Base-by-base conservation (phyloP, 2,113 vertebrate genomes). In the Anoura caudifer region DNA sequence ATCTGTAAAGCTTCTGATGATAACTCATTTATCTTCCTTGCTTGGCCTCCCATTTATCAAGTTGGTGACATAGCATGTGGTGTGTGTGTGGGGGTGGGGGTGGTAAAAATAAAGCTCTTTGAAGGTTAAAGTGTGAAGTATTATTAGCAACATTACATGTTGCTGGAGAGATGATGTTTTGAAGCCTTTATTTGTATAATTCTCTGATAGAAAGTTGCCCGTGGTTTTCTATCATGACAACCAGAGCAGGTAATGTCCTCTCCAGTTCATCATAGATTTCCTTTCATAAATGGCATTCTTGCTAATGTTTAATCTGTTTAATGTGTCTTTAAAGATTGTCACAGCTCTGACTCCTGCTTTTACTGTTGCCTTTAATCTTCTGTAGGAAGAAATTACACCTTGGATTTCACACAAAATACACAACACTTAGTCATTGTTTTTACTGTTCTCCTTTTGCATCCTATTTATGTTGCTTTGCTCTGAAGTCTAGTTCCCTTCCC, bases 381-480 rank as follows among this genome's bases (percentile, higher is more conserved):
- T 95, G 47, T 86, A 98, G 96, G 81, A 97, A 97, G 91, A 94
- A 98, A 98, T 92, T 95, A 97, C 96, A 63, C 96, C 88, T 97
- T 94, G 0, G 4, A 96, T 97, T 97, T 97, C 94, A 95, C 82
- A 98, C 3, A 1, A 84, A 93, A 77, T 96, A 80, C 90, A 36
- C 75, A 97, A 97, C 84, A 97, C 63, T 98, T 96, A 61, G 91
- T 96, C 95, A 96, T 52, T 85, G 90, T 75, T 93, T 65, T 56
- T 65, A 67, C 52, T 73, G 14, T 97, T 95, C 84, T 96, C 54
- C 93, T 82, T 94, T 93, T 97, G 87, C 93, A 97, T 98, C 95
- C 97, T 98, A 92, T 97, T 98, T 97, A 96, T 90, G 87, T 94
- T 97, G 87, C 76, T 98, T 96, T 92, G 96, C 94, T 92, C 89